Evolutionary conservation across 2,113 vertebrate species (phyloP).

Genomic region (Zingel zingel): DNA sequence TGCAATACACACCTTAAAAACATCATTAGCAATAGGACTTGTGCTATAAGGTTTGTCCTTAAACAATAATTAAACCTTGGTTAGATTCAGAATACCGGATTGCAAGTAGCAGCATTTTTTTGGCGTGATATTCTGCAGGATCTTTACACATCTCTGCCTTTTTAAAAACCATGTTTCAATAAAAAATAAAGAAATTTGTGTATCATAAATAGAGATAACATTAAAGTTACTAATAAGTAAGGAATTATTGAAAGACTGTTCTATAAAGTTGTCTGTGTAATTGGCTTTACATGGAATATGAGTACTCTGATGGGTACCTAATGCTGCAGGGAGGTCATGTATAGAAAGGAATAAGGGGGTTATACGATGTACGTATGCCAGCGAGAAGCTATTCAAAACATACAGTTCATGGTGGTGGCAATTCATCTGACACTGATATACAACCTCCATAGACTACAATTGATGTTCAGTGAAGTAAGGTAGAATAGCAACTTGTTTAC

Average conservation of each 20-base stretch:
- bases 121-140: not conserved
- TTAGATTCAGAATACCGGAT: not conserved
- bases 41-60: not conserved
- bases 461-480: not conserved
- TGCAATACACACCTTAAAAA: not conserved
- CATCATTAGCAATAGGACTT: not conserved
- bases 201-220: not conserved
- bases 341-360: not conserved
- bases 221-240: not conserved
- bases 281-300: not conserved
- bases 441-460: not conserved
- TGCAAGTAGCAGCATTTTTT: not conserved
- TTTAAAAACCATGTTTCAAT: not conserved
- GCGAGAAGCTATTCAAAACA: not conserved
- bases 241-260: not conserved
- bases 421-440: not conserved
- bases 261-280: not conserved
- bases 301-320: not conserved
- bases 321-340: not conserved
- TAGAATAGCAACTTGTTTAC: not conserved
- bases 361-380: not conserved
- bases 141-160: not conserved
- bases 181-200: not conserved
- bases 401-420: not conserved
- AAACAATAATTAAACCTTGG: not conserved